Base-by-base conservation (phyloP, 2,797 vertebrate species). In the Triplophysa bombifrons region DNA sequence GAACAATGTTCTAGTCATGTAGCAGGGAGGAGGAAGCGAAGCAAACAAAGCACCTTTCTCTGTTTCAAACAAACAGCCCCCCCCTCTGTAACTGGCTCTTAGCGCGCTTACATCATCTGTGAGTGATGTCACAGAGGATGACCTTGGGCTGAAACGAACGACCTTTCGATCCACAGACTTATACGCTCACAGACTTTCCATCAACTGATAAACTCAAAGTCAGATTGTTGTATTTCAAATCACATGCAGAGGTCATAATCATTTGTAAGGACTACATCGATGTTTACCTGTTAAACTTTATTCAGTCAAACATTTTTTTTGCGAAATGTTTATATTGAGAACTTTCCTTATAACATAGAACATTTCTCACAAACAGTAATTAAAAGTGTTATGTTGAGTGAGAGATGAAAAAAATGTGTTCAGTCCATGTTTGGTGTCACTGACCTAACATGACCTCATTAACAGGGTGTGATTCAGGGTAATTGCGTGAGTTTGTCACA, bases 31-130 rank as follows among this genome's bases (percentile, higher is more conserved):
- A 85, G 83, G 85, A 86, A 86, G 81, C 82, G 67, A 76, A 72
- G 56, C 74, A 80, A 86, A 86, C 85, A 86, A 86, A 86, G 85
- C 80, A 81, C 72, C 83, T 84, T 84, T 86, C 80, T 85, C 82
- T 82, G 72, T 73, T 81, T 78, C 75, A 74, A 79, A 63, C 76
- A 74, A 78, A 64, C 79, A 80, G 51, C 81, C 50, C 82, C 61
- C 61, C 74, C 70, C 78, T 50, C 67, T 80, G 72, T 76, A 77
- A 82, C 77, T 56, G 53, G 64, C 80, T 79, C 68, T 76, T 64
- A 65, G 78, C 78, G 78, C 74, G 13, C 65, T 76, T 78, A 78
- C 82, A 79, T 86, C 85, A 86, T 82, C 75, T 65, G 19, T 78
- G 79, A 67, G 74, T 74, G 78, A 80, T 74, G 84, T 80, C 74